phyloP scores from a whole-genome alignment of 2,797 vertebrate species.

The Danionella dracula region DNA sequence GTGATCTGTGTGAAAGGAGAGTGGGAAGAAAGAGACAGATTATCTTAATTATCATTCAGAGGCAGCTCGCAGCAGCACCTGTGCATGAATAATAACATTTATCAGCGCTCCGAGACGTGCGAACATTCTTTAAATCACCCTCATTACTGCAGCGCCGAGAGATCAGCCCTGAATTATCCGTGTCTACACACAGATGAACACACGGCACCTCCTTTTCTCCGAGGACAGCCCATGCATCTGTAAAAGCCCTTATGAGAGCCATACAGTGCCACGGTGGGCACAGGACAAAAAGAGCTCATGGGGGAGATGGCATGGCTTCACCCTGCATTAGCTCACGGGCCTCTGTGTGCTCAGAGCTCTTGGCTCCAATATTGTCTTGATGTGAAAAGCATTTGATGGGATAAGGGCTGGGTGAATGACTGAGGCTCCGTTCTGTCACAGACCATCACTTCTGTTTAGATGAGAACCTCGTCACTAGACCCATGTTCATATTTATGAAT shows the following conservation, averaged over 20 bases:
- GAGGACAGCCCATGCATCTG: neutral
- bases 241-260: neutral
- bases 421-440: conserved; percentile 43
- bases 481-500: conserved; percentile 43
- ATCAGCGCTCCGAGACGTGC: conserved; percentile 74
- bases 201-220: neutral
- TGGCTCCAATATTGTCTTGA: conserved; percentile 43
- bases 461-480: conserved; percentile 40
- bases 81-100: conserved; percentile 81
- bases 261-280: conserved; percentile 1
- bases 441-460: conserved; percentile 42
- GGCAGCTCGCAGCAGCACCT: conserved; percentile 77
- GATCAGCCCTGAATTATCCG: conserved; percentile 61
- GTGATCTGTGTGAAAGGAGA: conserved; percentile 72
- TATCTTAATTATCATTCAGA: conserved; percentile 82
- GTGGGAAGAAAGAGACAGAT: conserved; percentile 62
- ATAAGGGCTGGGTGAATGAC: conserved; percentile 50
- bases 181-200: conserved; percentile 19
- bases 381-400: conserved; percentile 51
- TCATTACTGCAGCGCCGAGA: conserved; percentile 72
- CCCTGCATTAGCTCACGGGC: conserved; percentile 37
- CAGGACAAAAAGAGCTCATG: conserved; percentile 11
- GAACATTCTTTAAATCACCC: conserved; percentile 76
- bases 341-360: neutral
- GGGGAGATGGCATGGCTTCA: conserved; percentile 33